Evolutionary conservation across 2,888 invertebrate genomes (phyloP), one percentile per base, ranked within the genome.

Genomic region (Agrotis segetum): DNA sequence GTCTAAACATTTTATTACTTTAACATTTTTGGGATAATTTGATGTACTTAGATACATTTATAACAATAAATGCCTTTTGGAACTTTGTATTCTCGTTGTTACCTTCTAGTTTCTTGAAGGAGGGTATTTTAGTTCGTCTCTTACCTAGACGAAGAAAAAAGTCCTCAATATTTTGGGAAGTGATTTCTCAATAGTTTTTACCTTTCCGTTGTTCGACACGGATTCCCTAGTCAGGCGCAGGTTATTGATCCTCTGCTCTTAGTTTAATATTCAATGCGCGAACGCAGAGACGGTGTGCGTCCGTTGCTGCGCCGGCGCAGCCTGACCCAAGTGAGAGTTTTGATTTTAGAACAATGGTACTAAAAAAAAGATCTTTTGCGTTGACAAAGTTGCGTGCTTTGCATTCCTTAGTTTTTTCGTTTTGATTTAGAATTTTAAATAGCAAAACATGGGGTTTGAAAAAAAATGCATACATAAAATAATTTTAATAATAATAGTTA

Each of bases 221-320:
- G 86, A 90, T 92, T 87, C 89, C 87, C 87, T 85, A 71, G 46
- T 86, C 87, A 69, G 67, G 61, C 52, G 47, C 73, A 87, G 93
- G 93, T 93, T 93, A 92, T 92, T 93, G 93, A 91, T 93, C 93
- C 89, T 89, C 67, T 67, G 71, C 62, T 70, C 86, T 80, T 81
- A 80, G 79, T 86, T 92, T 92, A 92, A 88, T 90, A 93, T 93
- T 90, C 93, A 77, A 85, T 85, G 88, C 89, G 92, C 87, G 90
- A 90, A 84, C 85, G 71, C 84, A 82, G 67, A 85, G 82, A 82
- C 79, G 81, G 81, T 78, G 77, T 70, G 81, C 85, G 82, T 83
- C 83, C 84, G 85, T 67, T 67, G 65, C 67, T 71, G 82, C 76
- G 81, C 77, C 63, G 69, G 71, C 77, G 77, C 80, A 77, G 77